These are phyloP conservation scores for Eubasilissa regina DNA, from an alignment of 1,140 invertebrate genomes.

Conservation along the genomic window DNA sequence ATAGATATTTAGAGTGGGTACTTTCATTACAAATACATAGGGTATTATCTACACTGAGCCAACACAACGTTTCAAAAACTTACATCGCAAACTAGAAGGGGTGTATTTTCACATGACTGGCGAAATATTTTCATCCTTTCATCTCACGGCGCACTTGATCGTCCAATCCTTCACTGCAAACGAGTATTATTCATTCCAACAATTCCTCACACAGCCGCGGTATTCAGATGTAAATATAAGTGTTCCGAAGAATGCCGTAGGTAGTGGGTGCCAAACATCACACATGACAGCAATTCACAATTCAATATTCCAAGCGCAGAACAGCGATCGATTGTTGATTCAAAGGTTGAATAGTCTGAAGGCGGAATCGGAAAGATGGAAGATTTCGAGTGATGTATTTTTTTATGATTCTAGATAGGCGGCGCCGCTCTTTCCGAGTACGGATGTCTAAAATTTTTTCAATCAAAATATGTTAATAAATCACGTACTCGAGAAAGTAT, in stretches of 20 bases:
- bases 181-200: slow-evolving; percentile 55
- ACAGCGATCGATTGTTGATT: slow-evolving; percentile 56
- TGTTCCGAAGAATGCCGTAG: slow-evolving; percentile 48
- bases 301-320: slow-evolving; percentile 56
- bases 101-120: neutral
- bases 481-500: no score
- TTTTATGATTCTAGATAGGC: neutral
- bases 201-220: slow-evolving; percentile 49
- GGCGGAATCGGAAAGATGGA: slow-evolving; percentile 3
- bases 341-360: slow-evolving; percentile 22
- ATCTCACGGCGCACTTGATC: slow-evolving; percentile 40
- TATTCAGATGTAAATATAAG: slow-evolving; percentile 58
- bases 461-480: no score
- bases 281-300: slow-evolving; percentile 59
- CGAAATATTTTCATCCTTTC: neutral
- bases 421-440: no score
- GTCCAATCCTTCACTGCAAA: slow-evolving; percentile 30
- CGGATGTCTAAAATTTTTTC: no score
- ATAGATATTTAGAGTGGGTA: no score
- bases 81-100: no score
- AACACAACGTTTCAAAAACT: no score
- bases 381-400: neutral
- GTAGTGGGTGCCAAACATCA: slow-evolving; percentile 52
- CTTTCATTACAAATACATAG: no score
- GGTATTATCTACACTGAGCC: no score